These are phyloP conservation scores for Sebastes alutus DNA, from an alignment of 2,797 vertebrate species.

Conservation along the genomic window DNA sequence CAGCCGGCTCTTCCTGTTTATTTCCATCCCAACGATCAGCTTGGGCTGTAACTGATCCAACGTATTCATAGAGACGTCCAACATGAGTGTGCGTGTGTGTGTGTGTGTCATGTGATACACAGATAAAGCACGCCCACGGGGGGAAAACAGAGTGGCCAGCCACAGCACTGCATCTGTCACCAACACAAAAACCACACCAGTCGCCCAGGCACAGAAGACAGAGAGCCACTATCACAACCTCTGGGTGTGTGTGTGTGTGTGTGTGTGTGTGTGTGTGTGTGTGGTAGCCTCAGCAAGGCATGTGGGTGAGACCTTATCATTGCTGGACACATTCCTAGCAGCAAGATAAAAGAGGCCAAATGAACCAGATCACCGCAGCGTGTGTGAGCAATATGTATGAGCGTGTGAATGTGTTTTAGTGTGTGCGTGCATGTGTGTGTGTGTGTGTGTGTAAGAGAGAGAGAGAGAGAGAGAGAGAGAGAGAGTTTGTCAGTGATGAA, in stretches of 20 bases:
- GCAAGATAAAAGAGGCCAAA: slow-evolving; percentile 81
- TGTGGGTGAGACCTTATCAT: slow-evolving; percentile 73
- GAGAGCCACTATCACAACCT: slow-evolving; percentile 51
- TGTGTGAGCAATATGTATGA: slow-evolving; percentile 37
- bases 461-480: neutral
- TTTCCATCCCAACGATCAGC: slow-evolving; percentile 35
- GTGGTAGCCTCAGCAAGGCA: slow-evolving; percentile 22
- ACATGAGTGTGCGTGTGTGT: neutral
- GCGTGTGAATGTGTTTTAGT: neutral
- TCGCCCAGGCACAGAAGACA: slow-evolving; percentile 44
- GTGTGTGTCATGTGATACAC: slow-evolving; percentile 50
- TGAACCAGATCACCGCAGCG: slow-evolving; percentile 65
- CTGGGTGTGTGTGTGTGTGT: neutral
- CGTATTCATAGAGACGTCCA: slow-evolving; percentile 46
- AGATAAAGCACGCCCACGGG: slow-evolving; percentile 36
- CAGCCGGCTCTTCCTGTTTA: slow-evolving; percentile 43
- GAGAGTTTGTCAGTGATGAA: slow-evolving; percentile 78
- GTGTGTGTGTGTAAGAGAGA: neutral
- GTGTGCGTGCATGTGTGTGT: neutral
- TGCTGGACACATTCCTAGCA: slow-evolving; percentile 76
- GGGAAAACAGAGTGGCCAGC: slow-evolving; percentile 52
- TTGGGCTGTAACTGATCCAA: slow-evolving; percentile 36
- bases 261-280: neutral
- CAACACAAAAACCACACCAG: slow-evolving; percentile 66
- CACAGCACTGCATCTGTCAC: slow-evolving; percentile 65